Conservation (phyloP, 2,797 vertebrate genomes). For the Acipenser oxyrinchus region DNA sequence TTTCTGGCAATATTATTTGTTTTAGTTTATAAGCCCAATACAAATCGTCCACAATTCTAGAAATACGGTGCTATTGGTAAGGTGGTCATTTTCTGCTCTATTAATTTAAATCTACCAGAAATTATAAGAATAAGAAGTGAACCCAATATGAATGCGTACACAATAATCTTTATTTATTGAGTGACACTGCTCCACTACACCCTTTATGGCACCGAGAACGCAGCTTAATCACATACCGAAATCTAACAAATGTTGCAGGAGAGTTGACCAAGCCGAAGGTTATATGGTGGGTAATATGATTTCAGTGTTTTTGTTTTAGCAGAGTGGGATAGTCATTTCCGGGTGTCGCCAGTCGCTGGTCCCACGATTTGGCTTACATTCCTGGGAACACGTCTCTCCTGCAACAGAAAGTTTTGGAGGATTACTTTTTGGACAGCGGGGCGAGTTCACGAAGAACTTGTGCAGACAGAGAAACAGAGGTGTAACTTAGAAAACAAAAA, state of each 20-base stretch:
- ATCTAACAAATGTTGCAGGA: background rate
- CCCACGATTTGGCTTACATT: slow-evolving; percentile 5
- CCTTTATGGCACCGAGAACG: background rate
- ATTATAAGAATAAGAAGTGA: background rate
- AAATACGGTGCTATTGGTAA: no score
- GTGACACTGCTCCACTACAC: no score
- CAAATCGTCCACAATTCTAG: no score
- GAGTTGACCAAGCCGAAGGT: slow-evolving; percentile 3
- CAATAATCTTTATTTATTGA: background rate
- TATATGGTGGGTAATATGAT: background rate
- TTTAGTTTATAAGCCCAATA: no score
- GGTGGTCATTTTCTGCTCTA: no score
- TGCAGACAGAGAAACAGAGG: background rate
- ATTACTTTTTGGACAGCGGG: background rate
- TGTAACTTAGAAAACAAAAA: background rate
- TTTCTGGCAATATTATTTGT: no score
- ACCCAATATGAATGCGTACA: background rate
- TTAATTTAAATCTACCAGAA: no score
- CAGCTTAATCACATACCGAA: background rate
- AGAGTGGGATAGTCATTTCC: slow-evolving; percentile 7
- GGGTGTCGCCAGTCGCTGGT: slow-evolving; percentile 1
- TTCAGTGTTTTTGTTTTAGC: slow-evolving; percentile 7
- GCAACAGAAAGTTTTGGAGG: background rate
- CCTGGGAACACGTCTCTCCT: background rate
- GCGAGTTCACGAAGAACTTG: background rate